Base-by-base conservation (phyloP, 2,888 invertebrate species). In the Rotaria magnacalcarata region DNA sequence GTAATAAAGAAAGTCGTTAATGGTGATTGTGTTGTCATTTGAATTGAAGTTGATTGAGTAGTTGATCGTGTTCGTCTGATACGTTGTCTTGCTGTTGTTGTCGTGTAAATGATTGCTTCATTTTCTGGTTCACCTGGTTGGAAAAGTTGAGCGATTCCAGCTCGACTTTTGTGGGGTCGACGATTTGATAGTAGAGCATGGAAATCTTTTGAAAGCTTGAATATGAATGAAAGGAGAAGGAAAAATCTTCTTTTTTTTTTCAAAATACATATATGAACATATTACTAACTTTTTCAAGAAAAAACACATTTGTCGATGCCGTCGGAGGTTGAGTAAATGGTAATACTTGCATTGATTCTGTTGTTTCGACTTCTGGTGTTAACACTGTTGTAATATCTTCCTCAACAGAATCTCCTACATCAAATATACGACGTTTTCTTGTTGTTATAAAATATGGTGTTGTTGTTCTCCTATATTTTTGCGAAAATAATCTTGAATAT, bases 91-190 rank as follows among this genome's bases (percentile, higher is more conserved):
- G 41, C n/a, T 24, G 47, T 80, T 24, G 80, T 24, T 75, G 34
- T 34, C 34, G 8, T 24, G 43, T 75, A 75, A 21, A 75, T 7
- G 1, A 21, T 7, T 24, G 47, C 80, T 80, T 80, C 80, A 14
- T 80, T 47, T 47, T 80, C 47, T 47, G 80, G 80, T 80, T 80
- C 80, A 80, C 80, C 80, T n/a, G 34, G 19, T 47, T 80, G 74
- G 7, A 74, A 41, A 41, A 74, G 41, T 16, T 41, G 41, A 19
- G 74, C 16, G 41, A 1, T 7, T 7, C 2, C 5, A 41, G 7
- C 1, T 80, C 34, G 47, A 43, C n/a, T 34, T 41, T 67, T 67
- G 16, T 34, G 3, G 0, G 67, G 19, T n/a, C 67, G 67, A 67
- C 6, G 27, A 6, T 67, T 67, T 67, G 24, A 67, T 67, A 67